Evolutionary conservation across 2,113 vertebrate species (phyloP), one percentile per base, ranked within the genome.

Genomic region (Coptodon rendalli): DNA sequence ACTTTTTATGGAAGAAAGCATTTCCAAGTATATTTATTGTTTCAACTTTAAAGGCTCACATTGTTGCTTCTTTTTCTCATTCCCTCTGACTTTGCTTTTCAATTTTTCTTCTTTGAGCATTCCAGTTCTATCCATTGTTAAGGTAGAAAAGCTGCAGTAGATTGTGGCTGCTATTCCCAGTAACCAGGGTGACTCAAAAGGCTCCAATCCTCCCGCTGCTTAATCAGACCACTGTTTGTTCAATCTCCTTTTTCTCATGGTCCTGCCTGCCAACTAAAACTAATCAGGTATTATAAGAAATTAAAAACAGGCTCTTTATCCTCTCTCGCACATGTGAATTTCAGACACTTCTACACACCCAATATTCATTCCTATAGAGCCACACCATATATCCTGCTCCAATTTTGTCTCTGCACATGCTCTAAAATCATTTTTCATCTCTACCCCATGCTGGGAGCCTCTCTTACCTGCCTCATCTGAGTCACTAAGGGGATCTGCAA

Each of bases 181-280:
- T 86, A 93, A 88, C 90, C 88, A 87, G 57, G 86, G 87, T 63
- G 17, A 91, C 88, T 80, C 61, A 83, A 91, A 92, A 91, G 83
- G 76, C 87, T 61, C 61, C 19, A 4, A 53, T 90, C 50, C 80
- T 82, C 87, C 86, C 3, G 19, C 82, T 88, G 86, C 80, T 87
- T 89, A 90, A 87, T 93, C 92, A 92, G 84, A 79, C 85, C 86
- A 40, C 84, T 82, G 84, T 89, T 92, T 93, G 85, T 89, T 91
- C 87, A 68, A 68, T 90, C 53, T 89, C 31, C 57, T 36, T 86
- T 89, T 91, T 95, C 81, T 79, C 92, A 86, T 40, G 53, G 80
- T 82, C 29, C 52, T 29, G 79, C 43, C 86, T 93, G 89, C 89
- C 90, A 92, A 90, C 54, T 34, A 53, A 90, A 87, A 85, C 36